These are phyloP conservation scores for Leptinotarsa defecta DNA, from an alignment of 1,140 invertebrate genomes.

Conservation along the genomic window DNA sequence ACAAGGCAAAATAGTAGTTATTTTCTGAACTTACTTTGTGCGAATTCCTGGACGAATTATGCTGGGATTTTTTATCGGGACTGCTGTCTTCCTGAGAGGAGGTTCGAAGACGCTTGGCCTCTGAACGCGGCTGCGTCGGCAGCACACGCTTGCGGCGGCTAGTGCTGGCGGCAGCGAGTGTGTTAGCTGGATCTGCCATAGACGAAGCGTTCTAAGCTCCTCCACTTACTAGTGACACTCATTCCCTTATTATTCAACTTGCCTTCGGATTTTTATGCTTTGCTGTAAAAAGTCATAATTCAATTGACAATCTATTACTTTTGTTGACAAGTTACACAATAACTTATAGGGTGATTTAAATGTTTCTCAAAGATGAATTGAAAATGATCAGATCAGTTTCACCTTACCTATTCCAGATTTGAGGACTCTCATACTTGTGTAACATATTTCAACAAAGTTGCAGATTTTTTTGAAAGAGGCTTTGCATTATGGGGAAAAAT, in stretches of 20 bases:
- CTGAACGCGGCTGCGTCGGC: conserved; percentile 50
- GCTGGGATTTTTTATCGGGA: background rate
- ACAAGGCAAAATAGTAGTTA: background rate
- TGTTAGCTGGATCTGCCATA: conserved; percentile 58
- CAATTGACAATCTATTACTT: background rate
- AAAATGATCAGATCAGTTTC: too few species aligned
- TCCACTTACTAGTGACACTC: conserved; percentile 54
- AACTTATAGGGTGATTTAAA: too few species aligned
- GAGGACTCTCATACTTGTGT: too few species aligned
- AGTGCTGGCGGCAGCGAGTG: conserved; percentile 54
- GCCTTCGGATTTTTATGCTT: conserved; percentile 18
- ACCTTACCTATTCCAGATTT: too few species aligned
- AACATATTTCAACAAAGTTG: too few species aligned
- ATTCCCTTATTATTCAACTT: conserved; percentile 52
- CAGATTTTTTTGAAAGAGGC: too few species aligned
- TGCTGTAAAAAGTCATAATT: conserved; percentile 13
- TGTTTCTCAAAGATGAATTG: too few species aligned
- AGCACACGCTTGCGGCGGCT: conserved; percentile 56
- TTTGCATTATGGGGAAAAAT: too few species aligned
- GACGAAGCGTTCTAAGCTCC: conserved; percentile 55
- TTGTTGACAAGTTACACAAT: too few species aligned
- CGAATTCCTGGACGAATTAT: conserved; percentile 19
- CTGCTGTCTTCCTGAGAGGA: conserved; percentile 35
- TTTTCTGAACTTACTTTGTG: conserved; percentile 21
- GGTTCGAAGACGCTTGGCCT: conserved; percentile 50